Evolutionary conservation across 2,888 invertebrate species (phyloP), one percentile per base, ranked within the genome.

Genomic region (Danaus chrysippus): DNA sequence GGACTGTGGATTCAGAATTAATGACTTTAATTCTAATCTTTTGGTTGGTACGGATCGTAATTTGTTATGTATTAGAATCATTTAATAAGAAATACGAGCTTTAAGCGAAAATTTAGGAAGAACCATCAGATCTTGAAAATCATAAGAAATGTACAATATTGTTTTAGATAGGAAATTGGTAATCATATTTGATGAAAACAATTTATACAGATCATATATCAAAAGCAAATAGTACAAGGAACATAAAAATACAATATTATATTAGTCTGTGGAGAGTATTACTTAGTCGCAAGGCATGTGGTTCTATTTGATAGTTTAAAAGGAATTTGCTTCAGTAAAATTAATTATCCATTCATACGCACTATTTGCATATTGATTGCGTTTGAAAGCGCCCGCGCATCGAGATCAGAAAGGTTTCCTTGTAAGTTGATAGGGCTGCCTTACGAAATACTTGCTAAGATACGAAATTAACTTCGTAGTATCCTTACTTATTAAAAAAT

Each of bases 281-380:
- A 15, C 17, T 46, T 9, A 13, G n/a, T 46, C 9, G 5, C 9
- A 15, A 13, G 9, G 15, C 17, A 17, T 49, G 17, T 49, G 49
- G 9, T 49, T 17, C n/a, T 49, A 11, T 17, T 17, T 46, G 10
- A 49, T 54, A 62, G 19, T 63, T 59, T 59, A 43, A 63, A 53
- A 59, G 41, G 63, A 63, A 63, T 63, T 54, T 59, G 56, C 59
- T 59, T 59, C 59, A 63, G 44, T 53, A 42, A 58, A 59, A 44
- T 53, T 59, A 56, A 59, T 63, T 59, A 59, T 61, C 64, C 64
- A 64, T 64, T 58, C 55, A 61, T n/a, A 46, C 17, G 55, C 23
- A 70, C 66, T 69, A 68, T 68, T 66, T 63, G 61, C 64, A 67
- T 67, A 68, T 70, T 67, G 64, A 70, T 69, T 69, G 59, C 62